Percentiles rank a stretch among this genome's conserved stretches.
Conservation (phyloP, 1,140 invertebrate genomes). For the Aphaenogaster rudis region DNA sequence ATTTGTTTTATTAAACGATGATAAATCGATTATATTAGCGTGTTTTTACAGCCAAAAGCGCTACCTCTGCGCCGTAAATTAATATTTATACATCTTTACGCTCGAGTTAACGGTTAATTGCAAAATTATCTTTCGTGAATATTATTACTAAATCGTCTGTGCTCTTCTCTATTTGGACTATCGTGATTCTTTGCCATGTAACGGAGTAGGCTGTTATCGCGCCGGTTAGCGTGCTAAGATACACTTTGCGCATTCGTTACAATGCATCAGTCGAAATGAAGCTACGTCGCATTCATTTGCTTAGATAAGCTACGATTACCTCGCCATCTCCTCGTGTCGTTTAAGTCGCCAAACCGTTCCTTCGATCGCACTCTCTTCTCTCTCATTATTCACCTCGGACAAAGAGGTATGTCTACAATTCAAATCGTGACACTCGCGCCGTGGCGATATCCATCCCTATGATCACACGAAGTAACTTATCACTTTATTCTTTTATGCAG, state of each 20-base stretch:
- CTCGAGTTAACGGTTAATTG: not conserved
- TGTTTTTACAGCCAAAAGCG: not conserved
- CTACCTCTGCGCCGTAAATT: not conserved
- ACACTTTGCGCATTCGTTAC: conserved; percentile 81
- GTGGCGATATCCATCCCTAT: conserved; percentile 33
- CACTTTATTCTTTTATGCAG: not conserved
- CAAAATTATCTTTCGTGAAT: not conserved
- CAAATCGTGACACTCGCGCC: conserved; percentile 65
- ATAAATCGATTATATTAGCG: not conserved
- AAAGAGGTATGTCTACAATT: conserved; percentile 77
- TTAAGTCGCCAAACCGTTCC: conserved; percentile 57
- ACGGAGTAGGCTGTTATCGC: conserved; percentile 58
- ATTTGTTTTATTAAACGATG: conserved; percentile 16
- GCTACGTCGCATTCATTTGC: conserved; percentile 81
- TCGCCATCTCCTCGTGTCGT: conserved; percentile 63
- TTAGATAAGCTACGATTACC: conserved; percentile 81
- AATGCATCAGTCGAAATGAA: conserved; percentile 82
- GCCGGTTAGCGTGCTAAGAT: conserved; percentile 77
- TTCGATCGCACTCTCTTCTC: conserved; percentile 15
- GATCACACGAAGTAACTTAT: conserved; percentile 46
- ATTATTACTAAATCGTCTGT: not conserved
- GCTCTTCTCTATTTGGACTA: not conserved
- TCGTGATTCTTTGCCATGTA: conserved; percentile 49
- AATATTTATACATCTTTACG: not conserved
- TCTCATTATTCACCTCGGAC: conserved; percentile 77